A percentile compares a stretch with the other conserved stretches of the same genome.
phyloP scores from a whole-genome alignment of 2,888 invertebrate genomes.

The Eucera pruinosa region DNA sequence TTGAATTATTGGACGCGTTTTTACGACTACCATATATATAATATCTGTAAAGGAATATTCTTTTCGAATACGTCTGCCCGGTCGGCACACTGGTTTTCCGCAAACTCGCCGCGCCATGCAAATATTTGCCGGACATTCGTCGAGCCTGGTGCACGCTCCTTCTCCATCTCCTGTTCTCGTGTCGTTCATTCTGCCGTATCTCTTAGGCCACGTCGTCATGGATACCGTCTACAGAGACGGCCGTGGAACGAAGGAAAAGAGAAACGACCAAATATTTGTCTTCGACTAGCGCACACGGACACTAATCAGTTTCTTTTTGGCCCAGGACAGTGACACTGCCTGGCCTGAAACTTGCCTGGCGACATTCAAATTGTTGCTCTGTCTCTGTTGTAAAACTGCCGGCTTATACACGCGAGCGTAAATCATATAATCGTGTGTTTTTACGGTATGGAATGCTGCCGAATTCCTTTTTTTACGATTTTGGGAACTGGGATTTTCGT shows the following conservation, averaged over 20 bases:
- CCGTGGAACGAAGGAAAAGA: constrained; percentile 38
- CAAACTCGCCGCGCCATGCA: constrained; percentile 73
- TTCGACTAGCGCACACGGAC: constrained; percentile 50
- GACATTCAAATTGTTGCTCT: constrained; percentile 14
- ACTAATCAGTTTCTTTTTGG: constrained; percentile 64
- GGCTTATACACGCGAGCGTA: background rate
- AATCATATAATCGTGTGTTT: constrained; percentile 12
- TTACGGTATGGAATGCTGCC: background rate
- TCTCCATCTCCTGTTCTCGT: constrained; percentile 60
- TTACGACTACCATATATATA: background rate
- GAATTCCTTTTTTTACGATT: background rate
- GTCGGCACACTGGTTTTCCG: constrained; percentile 68
- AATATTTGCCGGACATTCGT: constrained; percentile 78
- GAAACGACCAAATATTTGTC: constrained; percentile 69
- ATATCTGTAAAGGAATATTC: constrained; percentile 33
- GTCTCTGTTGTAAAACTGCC: background rate
- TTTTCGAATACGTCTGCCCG: constrained; percentile 51
- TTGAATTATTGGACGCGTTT: no score
- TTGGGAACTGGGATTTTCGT: background rate
- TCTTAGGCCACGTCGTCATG: constrained; percentile 73
- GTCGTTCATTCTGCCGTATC: constrained; percentile 43
- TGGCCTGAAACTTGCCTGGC: constrained; percentile 17
- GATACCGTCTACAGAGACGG: constrained; percentile 72
- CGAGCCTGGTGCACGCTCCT: constrained; percentile 46
- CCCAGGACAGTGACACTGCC: constrained; percentile 42